phyloP scores from a whole-genome alignment of 2,797 vertebrate genomes.

The Melanotaenia trifasciata region DNA sequence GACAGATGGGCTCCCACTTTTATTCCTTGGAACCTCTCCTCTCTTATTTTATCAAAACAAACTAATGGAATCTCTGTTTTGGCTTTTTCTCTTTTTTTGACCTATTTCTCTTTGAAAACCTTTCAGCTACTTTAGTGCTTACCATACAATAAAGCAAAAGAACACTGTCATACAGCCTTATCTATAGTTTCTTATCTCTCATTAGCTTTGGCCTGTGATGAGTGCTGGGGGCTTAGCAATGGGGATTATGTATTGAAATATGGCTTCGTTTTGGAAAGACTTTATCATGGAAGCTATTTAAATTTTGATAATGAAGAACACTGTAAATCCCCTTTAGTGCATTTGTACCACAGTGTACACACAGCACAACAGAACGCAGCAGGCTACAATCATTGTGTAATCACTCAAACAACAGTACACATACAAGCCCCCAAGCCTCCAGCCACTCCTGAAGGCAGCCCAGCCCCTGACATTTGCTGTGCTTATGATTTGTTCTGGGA shows the following conservation, averaged over 20 bases:
- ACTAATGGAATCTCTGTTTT: slow-evolving; percentile 26
- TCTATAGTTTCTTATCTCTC: slow-evolving; percentile 72
- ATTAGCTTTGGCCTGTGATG: slow-evolving; percentile 71
- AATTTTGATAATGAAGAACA: slow-evolving; percentile 76
- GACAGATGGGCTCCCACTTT: slow-evolving; percentile 66
- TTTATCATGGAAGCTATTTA: slow-evolving; percentile 77
- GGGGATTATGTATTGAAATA: slow-evolving; percentile 70
- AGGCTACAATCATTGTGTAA: slow-evolving; percentile 74
- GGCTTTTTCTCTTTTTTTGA: slow-evolving; percentile 38
- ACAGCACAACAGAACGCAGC: slow-evolving; percentile 58
- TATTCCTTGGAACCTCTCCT: slow-evolving; percentile 44
- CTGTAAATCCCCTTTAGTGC: slow-evolving; percentile 68
- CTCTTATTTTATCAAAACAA: slow-evolving; percentile 57
- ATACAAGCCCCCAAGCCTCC: slow-evolving; percentile 51
- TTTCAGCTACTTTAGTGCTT: slow-evolving; percentile 39
- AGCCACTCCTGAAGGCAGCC: slow-evolving; percentile 57
- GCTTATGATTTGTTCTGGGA: slow-evolving; percentile 75
- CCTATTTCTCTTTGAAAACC: slow-evolving; percentile 50
- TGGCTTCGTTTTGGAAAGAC: slow-evolving; percentile 72
- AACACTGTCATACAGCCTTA: slow-evolving; percentile 57
- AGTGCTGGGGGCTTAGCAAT: slow-evolving; percentile 47
- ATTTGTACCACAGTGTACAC: slow-evolving; percentile 49
- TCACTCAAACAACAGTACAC: slow-evolving; percentile 72
- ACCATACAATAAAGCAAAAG: slow-evolving; percentile 55
- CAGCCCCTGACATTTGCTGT: slow-evolving; percentile 60